These are phyloP conservation scores for Anguilla obscura DNA, from an alignment of 2,797 vertebrate genomes.

Conservation along the genomic window DNA sequence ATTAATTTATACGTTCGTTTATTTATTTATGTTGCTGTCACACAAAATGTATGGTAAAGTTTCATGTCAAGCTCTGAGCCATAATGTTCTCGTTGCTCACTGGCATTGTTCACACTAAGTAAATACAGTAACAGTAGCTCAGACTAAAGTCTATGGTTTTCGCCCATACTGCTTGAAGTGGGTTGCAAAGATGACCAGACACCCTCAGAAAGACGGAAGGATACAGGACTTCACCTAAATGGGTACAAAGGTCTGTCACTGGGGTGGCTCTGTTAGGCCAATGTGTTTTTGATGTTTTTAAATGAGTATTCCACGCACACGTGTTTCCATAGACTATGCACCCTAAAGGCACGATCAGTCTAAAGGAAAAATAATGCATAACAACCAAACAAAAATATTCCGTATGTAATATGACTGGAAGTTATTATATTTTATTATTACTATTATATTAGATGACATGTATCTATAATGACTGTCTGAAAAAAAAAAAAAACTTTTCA, in stretches of 20 bases:
- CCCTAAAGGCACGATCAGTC: background rate
- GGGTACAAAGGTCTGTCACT: background rate
- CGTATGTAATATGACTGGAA: background rate
- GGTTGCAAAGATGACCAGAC: background rate
- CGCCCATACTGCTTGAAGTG: background rate
- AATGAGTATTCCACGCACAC: background rate
- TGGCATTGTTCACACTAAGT: background rate
- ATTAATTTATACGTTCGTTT: background rate
- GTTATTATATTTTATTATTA: background rate
- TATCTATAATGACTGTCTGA: no score
- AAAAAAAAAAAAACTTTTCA: background rate
- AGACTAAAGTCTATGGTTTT: background rate
- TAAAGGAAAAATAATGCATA: background rate
- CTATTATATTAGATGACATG: no score
- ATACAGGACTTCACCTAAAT: background rate
- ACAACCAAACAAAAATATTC: background rate
- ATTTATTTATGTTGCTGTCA: background rate
- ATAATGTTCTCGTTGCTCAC: background rate
- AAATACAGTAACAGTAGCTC: background rate
- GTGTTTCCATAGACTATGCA: background rate
- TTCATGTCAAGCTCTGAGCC: background rate
- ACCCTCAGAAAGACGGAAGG: background rate
- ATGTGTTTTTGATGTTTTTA: background rate
- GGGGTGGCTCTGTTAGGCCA: background rate
- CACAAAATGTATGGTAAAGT: background rate